Evolutionary conservation across 2,797 vertebrate species (phyloP).

Genomic region (Falco peregrinus): DNA sequence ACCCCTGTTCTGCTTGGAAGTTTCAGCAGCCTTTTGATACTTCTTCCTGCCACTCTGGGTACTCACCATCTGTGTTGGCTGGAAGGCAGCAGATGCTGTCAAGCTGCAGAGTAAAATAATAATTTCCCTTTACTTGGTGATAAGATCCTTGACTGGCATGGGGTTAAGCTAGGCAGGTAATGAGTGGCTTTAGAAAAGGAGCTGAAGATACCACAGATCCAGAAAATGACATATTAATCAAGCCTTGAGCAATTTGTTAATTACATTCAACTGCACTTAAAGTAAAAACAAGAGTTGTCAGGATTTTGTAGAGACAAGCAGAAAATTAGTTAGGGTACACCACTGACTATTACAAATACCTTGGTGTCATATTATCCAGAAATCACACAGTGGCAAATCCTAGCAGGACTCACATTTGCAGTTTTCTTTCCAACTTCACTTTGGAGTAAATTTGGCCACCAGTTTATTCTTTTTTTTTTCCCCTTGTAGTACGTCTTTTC

Average conservation of each 20-base stretch:
- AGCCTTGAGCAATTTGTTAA: constrained; percentile 66
- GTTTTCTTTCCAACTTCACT: constrained; percentile 64
- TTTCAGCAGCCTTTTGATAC: not conserved
- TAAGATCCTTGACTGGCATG: not conserved
- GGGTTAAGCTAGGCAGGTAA: not conserved
- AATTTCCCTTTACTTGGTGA: not conserved
- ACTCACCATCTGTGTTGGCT: not conserved
- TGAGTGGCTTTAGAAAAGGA: not conserved
- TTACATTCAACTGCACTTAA: constrained; percentile 59
- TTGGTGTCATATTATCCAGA: constrained; percentile 35
- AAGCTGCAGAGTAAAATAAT: not conserved
- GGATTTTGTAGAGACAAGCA: constrained; percentile 36
- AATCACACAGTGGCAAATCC: constrained; percentile 36
- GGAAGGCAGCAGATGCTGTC: not conserved
- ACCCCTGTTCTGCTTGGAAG: not conserved
- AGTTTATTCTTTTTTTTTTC: constrained; percentile 33
- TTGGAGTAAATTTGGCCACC: constrained; percentile 60
- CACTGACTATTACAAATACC: constrained; percentile 32
- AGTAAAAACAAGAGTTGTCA: constrained; percentile 43
- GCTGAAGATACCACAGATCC: constrained; percentile 21
- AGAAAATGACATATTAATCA: constrained; percentile 71
- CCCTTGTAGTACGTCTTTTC: constrained; percentile 36
- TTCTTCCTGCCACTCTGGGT: not conserved
- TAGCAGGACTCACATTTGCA: constrained; percentile 42
- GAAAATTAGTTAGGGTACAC: constrained; percentile 49